Evolutionary conservation across 2,888 invertebrate genomes (phyloP).

Genomic region (Myathropa florea): DNA sequence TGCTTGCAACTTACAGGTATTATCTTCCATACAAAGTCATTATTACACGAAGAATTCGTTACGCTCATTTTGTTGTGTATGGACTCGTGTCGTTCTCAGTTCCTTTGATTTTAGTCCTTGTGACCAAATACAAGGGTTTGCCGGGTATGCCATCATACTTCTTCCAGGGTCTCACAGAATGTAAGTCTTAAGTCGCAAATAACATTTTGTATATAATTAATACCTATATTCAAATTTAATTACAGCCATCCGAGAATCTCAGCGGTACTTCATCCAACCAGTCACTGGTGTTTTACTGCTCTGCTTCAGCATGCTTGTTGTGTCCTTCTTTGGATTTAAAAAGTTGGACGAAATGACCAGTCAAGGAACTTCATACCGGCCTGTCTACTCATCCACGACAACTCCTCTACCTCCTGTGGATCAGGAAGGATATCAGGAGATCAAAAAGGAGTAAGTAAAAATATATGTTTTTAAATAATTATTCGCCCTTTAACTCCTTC

Average conservation of each 20-base stretch:
- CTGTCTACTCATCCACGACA: constrained; percentile 37
- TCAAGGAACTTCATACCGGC: constrained; percentile 19
- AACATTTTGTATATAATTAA: not conserved
- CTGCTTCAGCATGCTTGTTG: constrained; percentile 76
- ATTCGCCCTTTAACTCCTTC: too few species aligned
- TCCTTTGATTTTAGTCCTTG: constrained; percentile 76
- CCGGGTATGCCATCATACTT: constrained; percentile 80
- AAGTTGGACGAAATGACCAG: constrained; percentile 73
- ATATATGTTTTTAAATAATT: not conserved
- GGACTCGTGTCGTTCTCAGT: constrained; percentile 74
- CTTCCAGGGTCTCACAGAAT: constrained; percentile 78
- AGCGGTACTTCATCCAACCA: constrained; percentile 80
- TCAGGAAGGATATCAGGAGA: constrained; percentile 76
- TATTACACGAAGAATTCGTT: constrained; percentile 72
- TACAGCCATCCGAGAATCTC: constrained; percentile 78
- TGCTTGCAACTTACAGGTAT: constrained; percentile 73
- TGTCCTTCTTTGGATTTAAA: constrained; percentile 79
- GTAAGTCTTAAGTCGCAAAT: constrained; percentile 70
- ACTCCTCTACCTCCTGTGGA: constrained; percentile 57
- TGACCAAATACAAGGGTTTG: constrained; percentile 77
- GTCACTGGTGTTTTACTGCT: constrained; percentile 76
- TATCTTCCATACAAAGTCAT: constrained; percentile 76
- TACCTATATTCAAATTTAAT: constrained; percentile 12
- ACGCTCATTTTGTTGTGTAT: constrained; percentile 75
- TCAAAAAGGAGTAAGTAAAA: constrained; percentile 77